Evolutionary conservation across 2,888 invertebrate species (phyloP), one percentile per base, ranked within the genome.

Genomic region (Drosophila glabriapex): DNA sequence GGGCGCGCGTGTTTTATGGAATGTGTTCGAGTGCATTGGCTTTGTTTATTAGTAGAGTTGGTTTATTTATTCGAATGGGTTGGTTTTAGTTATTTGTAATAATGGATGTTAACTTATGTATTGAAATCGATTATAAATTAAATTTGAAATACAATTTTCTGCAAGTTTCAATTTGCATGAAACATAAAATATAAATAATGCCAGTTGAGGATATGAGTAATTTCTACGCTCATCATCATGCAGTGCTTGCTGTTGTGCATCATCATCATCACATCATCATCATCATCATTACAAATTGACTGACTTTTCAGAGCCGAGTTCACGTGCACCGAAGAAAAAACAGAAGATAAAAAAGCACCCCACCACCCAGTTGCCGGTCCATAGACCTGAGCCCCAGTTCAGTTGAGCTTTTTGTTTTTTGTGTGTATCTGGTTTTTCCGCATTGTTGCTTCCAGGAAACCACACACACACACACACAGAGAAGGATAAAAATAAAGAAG

Each of bases 381-480:
- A 22, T 29, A n/a, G 62, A 39, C 29, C 31, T 6, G 31, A 41
- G 54, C 14, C 54, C 65, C 54, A 54, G 46, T 54, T 67, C 25
- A 33, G 16, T 62, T 37, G 35, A 39, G 56, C 56, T 56, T 29
- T 56, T 56, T 22, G 39, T 25, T 46, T 39, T n/a, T 61, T 59
- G 59, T 77, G 55, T 78, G 73, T 73, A 73, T 78, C 68, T 61
- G 64, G 55, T 61, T 73, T 74, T 73, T 70, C 74, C 78, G 74
- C 73, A 74, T 71, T 73, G 73, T 68, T 79, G 78, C 82, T 78
- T 73, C 69, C 82, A 82, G 79, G 79, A 79, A 82, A 78, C 63
- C 59, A 33, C n/a, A 22, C 52, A 55, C 37, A 25, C 54, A 16
- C 25, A 49, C 28, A 16, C 49, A 28, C 19, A 49, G 25, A 19